Percentiles rank a stretch among this genome's conserved stretches.
Conservation (phyloP, 37 sponge, comb jelly and placozoan genomes). For the Eunapius fragilis region DNA sequence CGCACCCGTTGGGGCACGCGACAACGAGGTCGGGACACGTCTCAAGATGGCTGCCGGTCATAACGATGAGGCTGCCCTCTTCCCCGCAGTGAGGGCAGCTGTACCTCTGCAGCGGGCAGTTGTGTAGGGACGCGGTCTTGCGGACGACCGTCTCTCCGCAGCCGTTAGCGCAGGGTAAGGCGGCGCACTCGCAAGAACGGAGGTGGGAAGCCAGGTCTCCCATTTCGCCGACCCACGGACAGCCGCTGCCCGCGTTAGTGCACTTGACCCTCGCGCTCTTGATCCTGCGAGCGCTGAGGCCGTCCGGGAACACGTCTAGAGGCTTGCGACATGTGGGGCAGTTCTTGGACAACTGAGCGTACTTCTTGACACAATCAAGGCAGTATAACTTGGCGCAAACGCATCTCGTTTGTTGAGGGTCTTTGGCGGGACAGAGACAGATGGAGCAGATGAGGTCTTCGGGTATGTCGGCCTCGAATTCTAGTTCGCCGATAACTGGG, state of each 20-base stretch:
- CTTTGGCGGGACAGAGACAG: neutral
- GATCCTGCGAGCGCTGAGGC: neutral
- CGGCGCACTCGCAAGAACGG: neutral
- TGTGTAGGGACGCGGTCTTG: neutral
- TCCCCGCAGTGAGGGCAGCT: neutral
- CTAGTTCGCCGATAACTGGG: neutral
- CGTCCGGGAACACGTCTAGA: neutral
- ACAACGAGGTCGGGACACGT: neutral
- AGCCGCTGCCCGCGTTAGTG: neutral
- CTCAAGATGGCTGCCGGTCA: constrained; percentile 44
- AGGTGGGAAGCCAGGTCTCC: neutral
- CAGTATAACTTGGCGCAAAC: neutral
- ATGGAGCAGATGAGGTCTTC: neutral
- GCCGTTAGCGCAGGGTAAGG: neutral
- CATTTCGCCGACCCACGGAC: neutral
- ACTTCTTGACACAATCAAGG: neutral
- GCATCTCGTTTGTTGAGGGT: neutral
- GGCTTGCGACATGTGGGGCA: neutral
- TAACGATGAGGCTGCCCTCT: constrained; percentile 10
- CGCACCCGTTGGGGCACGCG: neutral
- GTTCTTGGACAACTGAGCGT: neutral
- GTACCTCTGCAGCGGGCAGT: neutral
- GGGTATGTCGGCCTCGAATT: neutral
- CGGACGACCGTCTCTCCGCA: neutral
- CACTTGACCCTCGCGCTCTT: neutral